Conservation (phyloP, 2,888 invertebrate species). For the Thelaira solivaga region DNA sequence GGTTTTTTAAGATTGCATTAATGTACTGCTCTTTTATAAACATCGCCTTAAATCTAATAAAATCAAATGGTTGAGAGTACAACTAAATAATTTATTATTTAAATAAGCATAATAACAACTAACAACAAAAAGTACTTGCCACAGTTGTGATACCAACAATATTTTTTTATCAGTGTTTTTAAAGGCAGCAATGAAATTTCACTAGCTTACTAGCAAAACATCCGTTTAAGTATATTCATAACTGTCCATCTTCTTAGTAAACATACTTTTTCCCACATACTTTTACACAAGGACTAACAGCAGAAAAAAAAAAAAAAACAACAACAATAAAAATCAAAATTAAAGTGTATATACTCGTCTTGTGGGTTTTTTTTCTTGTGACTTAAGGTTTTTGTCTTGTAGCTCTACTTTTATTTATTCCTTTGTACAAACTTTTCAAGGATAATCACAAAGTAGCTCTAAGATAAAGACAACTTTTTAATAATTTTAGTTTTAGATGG, state of each 20-base stretch:
- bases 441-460: constrained; percentile 50
- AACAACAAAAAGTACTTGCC: background rate
- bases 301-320: background rate
- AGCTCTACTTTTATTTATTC: constrained; percentile 1
- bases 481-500: background rate
- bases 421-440: constrained; percentile 47
- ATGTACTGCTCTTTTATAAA: background rate
- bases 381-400: constrained; percentile 40
- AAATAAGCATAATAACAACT: background rate
- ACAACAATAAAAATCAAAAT: too few species aligned
- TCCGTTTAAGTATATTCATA: constrained; percentile 20
- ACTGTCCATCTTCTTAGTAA: constrained; percentile 15
- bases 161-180: background rate
- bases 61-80: constrained; percentile 27
- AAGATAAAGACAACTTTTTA: constrained; percentile 51
- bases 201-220: constrained; percentile 10
- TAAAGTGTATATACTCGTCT: constrained; percentile 31
- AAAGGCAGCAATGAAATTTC: background rate
- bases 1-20: background rate
- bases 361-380: constrained; percentile 40
- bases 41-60: constrained; percentile 5
- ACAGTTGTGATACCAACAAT: background rate
- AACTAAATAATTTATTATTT: constrained; percentile 9
- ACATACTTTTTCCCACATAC: background rate
- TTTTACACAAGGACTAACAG: too few species aligned